These are phyloP conservation scores for Acomys russatus DNA, from an alignment of 2,797 vertebrate species.

Conservation along the genomic window DNA sequence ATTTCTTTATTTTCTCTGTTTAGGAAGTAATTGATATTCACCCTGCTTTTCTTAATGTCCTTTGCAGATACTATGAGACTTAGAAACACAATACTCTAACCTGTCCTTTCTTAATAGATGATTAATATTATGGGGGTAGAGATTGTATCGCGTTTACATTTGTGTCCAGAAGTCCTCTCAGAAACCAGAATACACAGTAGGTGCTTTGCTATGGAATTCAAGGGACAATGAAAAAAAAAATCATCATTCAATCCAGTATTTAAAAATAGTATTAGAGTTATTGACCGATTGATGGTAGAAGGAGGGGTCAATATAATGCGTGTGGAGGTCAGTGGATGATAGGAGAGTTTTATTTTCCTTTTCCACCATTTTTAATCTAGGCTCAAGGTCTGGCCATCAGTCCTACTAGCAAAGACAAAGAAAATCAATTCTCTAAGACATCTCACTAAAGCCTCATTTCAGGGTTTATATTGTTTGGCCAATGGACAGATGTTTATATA, in stretches of 20 bases:
- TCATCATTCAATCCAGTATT: background rate
- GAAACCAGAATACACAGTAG: accelerated
- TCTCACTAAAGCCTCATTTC: background rate
- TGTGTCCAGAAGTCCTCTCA: too few species aligned
- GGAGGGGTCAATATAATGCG: background rate
- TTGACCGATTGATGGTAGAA: background rate
- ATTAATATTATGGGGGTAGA: background rate
- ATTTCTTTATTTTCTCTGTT: background rate
- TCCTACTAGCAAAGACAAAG: background rate
- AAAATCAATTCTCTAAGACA: background rate
- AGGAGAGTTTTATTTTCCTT: background rate
- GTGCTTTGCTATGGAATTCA: background rate
- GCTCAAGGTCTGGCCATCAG: background rate
- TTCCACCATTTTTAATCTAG: background rate
- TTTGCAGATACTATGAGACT: background rate
- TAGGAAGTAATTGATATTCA: background rate
- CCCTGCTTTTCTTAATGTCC: too few species aligned
- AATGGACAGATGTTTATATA: background rate
- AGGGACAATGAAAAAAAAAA: background rate
- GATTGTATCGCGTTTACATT: background rate
- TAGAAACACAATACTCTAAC: background rate
- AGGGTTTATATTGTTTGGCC: background rate
- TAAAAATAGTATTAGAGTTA: background rate
- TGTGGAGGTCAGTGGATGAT: background rate
- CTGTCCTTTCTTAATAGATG: background rate